A percentile compares a stretch with the other conserved stretches of the same genome.
Conservation (phyloP, 2,797 vertebrate species). For the Leucoraja ocellata region DNA sequence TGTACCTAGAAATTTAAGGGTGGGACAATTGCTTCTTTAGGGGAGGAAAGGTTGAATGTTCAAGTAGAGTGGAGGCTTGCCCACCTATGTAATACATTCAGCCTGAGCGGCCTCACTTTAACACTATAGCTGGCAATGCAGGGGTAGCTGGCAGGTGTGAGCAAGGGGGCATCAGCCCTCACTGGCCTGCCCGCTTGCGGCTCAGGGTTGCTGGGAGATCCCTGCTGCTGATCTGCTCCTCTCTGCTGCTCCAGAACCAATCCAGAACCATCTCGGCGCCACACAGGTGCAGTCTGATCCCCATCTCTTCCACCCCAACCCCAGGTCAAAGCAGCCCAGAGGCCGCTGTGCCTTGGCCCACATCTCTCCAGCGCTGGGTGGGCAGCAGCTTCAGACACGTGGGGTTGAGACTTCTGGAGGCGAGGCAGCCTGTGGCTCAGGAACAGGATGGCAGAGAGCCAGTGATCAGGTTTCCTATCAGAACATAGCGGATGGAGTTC, state of each 20-base stretch:
- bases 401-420: background rate
- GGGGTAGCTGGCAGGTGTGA: background rate
- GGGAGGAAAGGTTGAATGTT: background rate
- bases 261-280: background rate
- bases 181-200: background rate
- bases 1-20: background rate
- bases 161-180: background rate
- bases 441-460: background rate
- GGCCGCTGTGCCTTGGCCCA: background rate
- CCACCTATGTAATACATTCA: background rate
- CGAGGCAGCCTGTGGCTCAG: background rate
- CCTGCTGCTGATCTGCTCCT: background rate
- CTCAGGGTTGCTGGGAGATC: background rate
- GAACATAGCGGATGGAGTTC: background rate
- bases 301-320: background rate
- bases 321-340: background rate
- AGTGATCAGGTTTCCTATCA: background rate
- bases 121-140: conserved; percentile 4
- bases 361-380: background rate
- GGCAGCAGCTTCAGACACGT: background rate
- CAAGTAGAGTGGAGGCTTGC: conserved; percentile 1
- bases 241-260: background rate
- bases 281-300: background rate
- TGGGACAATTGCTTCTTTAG: background rate
- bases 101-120: background rate